Percentiles rank a stretch among this genome's conserved stretches.
Evolutionary conservation across 2,888 invertebrate genomes (phyloP).

Genomic region (Phyto melanocephala): DNA sequence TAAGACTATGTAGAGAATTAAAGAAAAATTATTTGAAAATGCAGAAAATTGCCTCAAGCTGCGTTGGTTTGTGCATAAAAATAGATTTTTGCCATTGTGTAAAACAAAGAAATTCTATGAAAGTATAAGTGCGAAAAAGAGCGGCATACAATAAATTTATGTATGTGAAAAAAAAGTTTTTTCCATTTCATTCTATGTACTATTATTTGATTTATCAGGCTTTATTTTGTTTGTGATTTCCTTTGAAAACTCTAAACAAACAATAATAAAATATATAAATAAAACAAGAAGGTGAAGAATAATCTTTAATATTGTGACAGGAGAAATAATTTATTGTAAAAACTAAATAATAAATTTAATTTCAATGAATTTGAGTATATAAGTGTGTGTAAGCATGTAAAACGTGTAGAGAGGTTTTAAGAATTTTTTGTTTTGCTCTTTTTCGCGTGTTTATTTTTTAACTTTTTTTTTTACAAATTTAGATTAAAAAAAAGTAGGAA

Average conservation of each 20-base stretch:
- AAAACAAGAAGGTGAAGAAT: background rate
- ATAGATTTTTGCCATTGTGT: constrained; percentile 65
- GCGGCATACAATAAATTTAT: constrained; percentile 56
- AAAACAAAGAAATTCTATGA: constrained; percentile 58
- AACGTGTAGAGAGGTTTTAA: constrained; percentile 19
- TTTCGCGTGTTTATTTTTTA: constrained; percentile 47
- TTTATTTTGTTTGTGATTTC: constrained; percentile 39
- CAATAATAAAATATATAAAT: constrained; percentile 8
- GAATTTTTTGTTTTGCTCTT: constrained; percentile 54
- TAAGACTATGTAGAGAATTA: background rate
- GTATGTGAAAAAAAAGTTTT: constrained; percentile 55
- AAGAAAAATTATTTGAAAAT: constrained; percentile 12
- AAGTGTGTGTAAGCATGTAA: background rate
- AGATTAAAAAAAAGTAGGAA: background rate
- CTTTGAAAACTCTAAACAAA: constrained; percentile 10
- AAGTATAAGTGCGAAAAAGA: constrained; percentile 62
- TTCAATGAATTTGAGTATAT: background rate
- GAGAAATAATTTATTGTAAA: background rate
- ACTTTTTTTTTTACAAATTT: no score
- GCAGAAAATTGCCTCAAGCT: constrained; percentile 50
- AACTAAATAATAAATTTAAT: no score
- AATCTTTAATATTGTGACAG: background rate
- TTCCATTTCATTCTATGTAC: constrained; percentile 26
- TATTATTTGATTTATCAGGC: background rate
- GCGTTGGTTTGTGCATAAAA: constrained; percentile 66